A percentile compares a stretch with the other conserved stretches of the same genome.
These are phyloP conservation scores for Magallana angulata DNA, from an alignment of 1,140 invertebrate species.

Conservation along the genomic window DNA sequence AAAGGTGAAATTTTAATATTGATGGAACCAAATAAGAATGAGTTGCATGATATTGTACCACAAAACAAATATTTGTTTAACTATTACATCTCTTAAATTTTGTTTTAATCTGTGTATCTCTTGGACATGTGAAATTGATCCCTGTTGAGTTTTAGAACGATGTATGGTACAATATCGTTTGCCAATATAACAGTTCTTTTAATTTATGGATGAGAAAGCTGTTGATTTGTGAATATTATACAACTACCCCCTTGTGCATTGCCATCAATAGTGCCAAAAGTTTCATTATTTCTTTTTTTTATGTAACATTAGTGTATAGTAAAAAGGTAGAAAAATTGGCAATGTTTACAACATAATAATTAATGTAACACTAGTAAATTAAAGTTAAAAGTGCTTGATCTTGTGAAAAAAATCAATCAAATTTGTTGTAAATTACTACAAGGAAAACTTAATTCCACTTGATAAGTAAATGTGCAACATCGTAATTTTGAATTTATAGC, in stretches of 20 bases:
- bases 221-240: constrained; percentile 21
- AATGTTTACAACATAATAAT: no score
- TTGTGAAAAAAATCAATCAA: no score
- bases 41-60: constrained; percentile 20
- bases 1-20: constrained; percentile 21
- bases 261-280: constrained; percentile 22
- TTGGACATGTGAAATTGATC: background rate
- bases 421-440: no score
- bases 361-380: no score
- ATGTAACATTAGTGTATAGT: no score
- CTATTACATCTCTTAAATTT: background rate
- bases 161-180: constrained; percentile 15
- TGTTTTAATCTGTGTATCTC: no score
- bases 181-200: background rate
- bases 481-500: no score
- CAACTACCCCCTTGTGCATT: constrained; percentile 13
- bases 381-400: no score
- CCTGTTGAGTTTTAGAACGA: background rate
- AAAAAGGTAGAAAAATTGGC: no score
- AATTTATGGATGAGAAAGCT: background rate
- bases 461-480: no score
- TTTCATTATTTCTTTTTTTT: background rate
- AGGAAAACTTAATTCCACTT: no score
- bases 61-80: background rate
- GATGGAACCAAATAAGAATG: background rate